phyloP scores from a whole-genome alignment of 2,888 invertebrate genomes.

The Nemotelus pantherinus region DNA sequence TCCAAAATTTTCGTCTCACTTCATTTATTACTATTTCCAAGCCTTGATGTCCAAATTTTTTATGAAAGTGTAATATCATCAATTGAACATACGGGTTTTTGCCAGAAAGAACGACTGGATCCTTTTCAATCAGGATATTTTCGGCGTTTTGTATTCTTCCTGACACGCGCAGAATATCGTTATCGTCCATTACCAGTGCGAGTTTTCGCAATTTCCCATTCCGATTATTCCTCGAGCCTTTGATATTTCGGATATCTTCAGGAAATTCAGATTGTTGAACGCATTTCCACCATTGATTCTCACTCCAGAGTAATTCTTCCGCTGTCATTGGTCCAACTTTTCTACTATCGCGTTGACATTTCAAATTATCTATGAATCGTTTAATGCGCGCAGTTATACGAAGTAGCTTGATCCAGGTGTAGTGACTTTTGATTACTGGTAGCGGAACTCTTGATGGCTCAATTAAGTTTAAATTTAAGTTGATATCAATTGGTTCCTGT shows the following conservation, averaged over 20 bases:
- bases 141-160: conserved; percentile 12
- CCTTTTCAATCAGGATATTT: conserved; percentile 12
- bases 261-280: not conserved
- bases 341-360: not conserved
- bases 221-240: not conserved
- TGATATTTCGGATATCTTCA: conserved; percentile 21
- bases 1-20: conserved; percentile 38
- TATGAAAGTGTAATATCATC: no score
- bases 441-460: not conserved
- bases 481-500: not conserved
- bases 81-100: conserved; percentile 38
- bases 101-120: conserved; percentile 37
- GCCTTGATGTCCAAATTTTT: no score
- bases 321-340: not conserved
- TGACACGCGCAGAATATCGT: not conserved
- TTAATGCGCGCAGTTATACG: conserved; percentile 8
- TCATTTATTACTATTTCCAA: not conserved
- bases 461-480: not conserved
- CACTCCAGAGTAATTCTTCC: not conserved
- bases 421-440: not conserved
- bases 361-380: not conserved
- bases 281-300: conserved; percentile 34
- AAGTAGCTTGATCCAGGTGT: conserved; percentile 6
- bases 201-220: conserved; percentile 3
- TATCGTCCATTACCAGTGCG: conserved; percentile 21